These are phyloP conservation scores for Ciona savignyi DNA, from an alignment of 23 tunicate species.

Conservation along the genomic window DNA sequence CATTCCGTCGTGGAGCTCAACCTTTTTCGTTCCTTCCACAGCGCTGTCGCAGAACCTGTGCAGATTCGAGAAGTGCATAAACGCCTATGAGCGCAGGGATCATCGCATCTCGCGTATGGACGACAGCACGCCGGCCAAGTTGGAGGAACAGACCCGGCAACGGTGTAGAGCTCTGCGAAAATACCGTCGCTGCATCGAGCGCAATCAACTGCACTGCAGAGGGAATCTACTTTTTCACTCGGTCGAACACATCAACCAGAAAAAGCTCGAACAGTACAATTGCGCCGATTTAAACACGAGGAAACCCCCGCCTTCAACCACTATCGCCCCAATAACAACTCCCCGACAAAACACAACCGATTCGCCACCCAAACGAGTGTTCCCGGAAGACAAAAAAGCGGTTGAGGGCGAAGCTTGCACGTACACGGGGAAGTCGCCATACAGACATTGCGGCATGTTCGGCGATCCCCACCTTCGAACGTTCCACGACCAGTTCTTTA, in stretches of 20 bases:
- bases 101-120: too few species aligned
- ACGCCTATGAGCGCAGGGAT: too few species aligned
- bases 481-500: slow-evolving; percentile 52
- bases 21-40: too few species aligned
- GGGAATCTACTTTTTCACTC: slow-evolving; percentile 53
- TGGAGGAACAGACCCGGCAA: too few species aligned
- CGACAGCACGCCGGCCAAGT: too few species aligned
- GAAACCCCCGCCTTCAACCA: neutral
- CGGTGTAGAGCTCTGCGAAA: slow-evolving; percentile 7
- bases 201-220: slow-evolving; percentile 14
- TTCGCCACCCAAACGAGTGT: neutral
- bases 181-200: slow-evolving; percentile 28
- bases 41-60: too few species aligned
- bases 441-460: slow-evolving; percentile 62
- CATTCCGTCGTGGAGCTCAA: too few species aligned
- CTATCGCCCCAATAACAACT: too few species aligned
- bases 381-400: neutral
- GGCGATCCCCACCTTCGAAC: slow-evolving; percentile 88
- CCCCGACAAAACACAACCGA: slow-evolving; percentile 2
- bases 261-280: slow-evolving; percentile 3
- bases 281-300: slow-evolving; percentile 1
- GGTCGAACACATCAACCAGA: slow-evolving; percentile 30
- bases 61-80: too few species aligned
- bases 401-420: slow-evolving; percentile 20
- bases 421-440: slow-evolving; percentile 43